These are phyloP conservation scores for Leptinotarsa undecemlineata DNA, from an alignment of 1,140 invertebrate genomes.

Conservation along the genomic window DNA sequence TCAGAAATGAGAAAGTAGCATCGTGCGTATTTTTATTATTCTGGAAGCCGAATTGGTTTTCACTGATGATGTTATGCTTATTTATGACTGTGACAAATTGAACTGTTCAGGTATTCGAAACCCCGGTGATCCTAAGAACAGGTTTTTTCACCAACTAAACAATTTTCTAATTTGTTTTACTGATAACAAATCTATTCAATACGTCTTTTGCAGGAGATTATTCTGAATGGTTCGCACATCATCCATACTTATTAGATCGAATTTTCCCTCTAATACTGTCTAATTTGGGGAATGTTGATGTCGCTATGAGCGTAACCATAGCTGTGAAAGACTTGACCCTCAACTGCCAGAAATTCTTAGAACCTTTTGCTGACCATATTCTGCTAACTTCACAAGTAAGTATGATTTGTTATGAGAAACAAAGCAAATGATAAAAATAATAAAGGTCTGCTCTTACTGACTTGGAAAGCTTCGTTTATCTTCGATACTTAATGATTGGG, in stretches of 20 bases:
- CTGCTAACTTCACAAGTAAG: conserved; percentile 63
- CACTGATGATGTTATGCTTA: no score
- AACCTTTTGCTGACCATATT: conserved; percentile 73
- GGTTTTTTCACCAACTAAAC: no score
- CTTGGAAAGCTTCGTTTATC: no score
- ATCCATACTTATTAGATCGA: conserved; percentile 71
- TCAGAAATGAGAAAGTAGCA: no score
- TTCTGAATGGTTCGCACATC: conserved; percentile 78
- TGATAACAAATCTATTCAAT: conserved; percentile 6
- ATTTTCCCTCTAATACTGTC: conserved; percentile 71
- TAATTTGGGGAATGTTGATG: conserved; percentile 68
- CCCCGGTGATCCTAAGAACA: background rate
- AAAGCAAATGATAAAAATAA: no score
- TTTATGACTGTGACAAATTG: background rate
- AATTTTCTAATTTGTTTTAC: no score
- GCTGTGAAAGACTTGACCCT: conserved; percentile 83
- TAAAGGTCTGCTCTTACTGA: no score
- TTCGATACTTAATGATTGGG: no score
- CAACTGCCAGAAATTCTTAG: conserved; percentile 74
- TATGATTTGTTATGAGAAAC: background rate
- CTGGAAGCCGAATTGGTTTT: no score
- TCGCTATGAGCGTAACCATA: conserved; percentile 79
- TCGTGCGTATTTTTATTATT: no score
- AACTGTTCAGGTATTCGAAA: background rate
- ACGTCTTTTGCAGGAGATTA: conserved; percentile 65